These are phyloP conservation scores for Lota lota DNA, from an alignment of 2,113 vertebrate genomes.

Conservation along the genomic window DNA sequence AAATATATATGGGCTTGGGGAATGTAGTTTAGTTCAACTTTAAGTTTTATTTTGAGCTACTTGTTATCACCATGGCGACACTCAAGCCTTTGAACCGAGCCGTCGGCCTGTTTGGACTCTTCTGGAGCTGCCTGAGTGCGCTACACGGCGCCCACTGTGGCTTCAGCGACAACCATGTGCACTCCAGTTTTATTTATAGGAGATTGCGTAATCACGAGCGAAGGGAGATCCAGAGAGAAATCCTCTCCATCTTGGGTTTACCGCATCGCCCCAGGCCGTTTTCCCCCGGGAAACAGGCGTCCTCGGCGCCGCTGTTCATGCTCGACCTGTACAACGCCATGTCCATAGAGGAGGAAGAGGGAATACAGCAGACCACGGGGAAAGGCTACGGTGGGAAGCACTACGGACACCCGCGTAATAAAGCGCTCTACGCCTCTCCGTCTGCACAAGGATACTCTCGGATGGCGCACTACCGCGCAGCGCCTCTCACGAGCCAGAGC, in stretches of 20 bases:
- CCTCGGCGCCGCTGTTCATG: slow-evolving; percentile 98
- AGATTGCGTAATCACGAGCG: slow-evolving; percentile 95
- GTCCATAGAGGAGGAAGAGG: slow-evolving; percentile 88
- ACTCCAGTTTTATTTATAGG: slow-evolving; percentile 99
- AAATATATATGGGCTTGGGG: slow-evolving; percentile 22
- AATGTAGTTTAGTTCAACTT: slow-evolving; percentile 56
- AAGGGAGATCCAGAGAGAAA: slow-evolving; percentile 97
- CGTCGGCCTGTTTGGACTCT: slow-evolving; percentile 74
- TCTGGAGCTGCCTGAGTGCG: slow-evolving; percentile 87
- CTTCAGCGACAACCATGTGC: slow-evolving; percentile 93
- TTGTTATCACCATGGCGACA: slow-evolving; percentile 73
- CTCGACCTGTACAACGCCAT: slow-evolving; percentile 98
- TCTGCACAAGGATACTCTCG: slow-evolving; percentile 72
- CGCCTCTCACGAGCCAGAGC: slow-evolving; percentile 78
- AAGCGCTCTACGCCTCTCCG: slow-evolving; percentile 79
- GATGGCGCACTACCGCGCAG: slow-evolving; percentile 77
- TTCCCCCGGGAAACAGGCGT: slow-evolving; percentile 92
- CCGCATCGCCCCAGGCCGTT: slow-evolving; percentile 97
- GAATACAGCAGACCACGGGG: slow-evolving; percentile 61
- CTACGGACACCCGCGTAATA: slow-evolving; percentile 72
- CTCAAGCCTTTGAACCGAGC: slow-evolving; percentile 72
- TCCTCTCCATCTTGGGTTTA: slow-evolving; percentile 97
- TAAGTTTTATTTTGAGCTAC: background rate
- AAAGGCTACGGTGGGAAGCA: slow-evolving; percentile 78
- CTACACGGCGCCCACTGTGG: slow-evolving; percentile 83